Conservation (phyloP, 2,113 vertebrate genomes). For the Arizona elegans region DNA sequence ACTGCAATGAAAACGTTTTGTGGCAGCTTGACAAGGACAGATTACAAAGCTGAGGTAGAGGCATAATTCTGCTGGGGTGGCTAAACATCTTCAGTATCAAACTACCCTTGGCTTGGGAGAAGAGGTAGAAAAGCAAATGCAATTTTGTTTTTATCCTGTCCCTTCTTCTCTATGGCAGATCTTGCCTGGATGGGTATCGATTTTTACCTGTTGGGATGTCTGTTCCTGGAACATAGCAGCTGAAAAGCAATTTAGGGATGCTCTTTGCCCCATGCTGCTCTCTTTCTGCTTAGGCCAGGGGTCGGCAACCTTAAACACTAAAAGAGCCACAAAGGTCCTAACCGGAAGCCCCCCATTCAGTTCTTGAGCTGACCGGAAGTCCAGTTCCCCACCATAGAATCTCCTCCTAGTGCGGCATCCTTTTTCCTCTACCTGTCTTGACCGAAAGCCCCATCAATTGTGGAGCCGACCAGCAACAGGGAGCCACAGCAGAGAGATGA, state of each 20-base stretch:
- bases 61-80: background rate
- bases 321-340: too few species aligned
- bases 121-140: background rate
- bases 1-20: too few species aligned
- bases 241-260: background rate
- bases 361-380: too few species aligned
- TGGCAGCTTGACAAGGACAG: background rate
- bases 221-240: background rate
- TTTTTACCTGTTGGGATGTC: background rate
- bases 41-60: background rate
- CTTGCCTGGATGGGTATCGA: background rate
- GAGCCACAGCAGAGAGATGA: too few species aligned
- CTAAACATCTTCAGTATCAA: background rate
- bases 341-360: too few species aligned
- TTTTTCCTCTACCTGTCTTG: too few species aligned
- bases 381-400: too few species aligned
- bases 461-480: too few species aligned
- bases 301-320: too few species aligned
- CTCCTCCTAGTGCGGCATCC: too few species aligned
- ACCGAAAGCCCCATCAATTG: too few species aligned
- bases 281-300: background rate
- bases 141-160: background rate
- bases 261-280: background rate
- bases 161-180: background rate
- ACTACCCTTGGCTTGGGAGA: background rate